phyloP scores from a whole-genome alignment of 2,113 vertebrate species.

The Pseudois nayaur region DNA sequence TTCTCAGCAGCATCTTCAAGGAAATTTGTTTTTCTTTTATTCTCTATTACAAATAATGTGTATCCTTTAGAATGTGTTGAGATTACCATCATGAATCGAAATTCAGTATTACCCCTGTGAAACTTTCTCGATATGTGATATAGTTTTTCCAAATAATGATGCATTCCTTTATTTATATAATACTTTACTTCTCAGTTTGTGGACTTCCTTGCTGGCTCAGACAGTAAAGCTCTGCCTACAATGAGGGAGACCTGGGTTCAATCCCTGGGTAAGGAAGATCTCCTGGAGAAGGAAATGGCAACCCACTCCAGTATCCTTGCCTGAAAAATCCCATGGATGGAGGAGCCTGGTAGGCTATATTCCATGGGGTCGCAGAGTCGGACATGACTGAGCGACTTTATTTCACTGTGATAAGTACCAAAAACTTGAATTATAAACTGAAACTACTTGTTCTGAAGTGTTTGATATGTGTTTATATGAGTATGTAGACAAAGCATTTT shows the following conservation, averaged over 20 bases:
- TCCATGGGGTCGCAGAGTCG: too few relatives aligned
- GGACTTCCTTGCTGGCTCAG: too few relatives aligned
- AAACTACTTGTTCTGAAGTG: neutral
- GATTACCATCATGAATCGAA: neutral
- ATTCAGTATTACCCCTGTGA: neutral
- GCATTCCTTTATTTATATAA: neutral
- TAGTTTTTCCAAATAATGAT: neutral
- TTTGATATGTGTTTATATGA: neutral
- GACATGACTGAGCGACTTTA: too few relatives aligned
- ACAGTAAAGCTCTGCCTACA: too few relatives aligned
- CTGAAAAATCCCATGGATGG: too few relatives aligned
- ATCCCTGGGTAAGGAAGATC: too few relatives aligned
- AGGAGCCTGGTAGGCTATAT: too few relatives aligned
- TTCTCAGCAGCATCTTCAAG: neutral
- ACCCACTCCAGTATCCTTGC: too few relatives aligned
- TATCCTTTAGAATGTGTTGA: neutral
- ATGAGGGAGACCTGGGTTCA: too few relatives aligned
- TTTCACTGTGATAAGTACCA: neutral
- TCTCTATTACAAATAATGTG: neutral
- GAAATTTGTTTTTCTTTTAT: neutral
- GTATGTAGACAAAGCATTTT: neutral
- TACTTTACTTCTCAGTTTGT: neutral
- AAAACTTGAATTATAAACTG: neutral
- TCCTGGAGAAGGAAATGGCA: too few relatives aligned
- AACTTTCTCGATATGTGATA: neutral